phyloP scores from a whole-genome alignment of 2,797 vertebrate species.

The Anableps anableps region DNA sequence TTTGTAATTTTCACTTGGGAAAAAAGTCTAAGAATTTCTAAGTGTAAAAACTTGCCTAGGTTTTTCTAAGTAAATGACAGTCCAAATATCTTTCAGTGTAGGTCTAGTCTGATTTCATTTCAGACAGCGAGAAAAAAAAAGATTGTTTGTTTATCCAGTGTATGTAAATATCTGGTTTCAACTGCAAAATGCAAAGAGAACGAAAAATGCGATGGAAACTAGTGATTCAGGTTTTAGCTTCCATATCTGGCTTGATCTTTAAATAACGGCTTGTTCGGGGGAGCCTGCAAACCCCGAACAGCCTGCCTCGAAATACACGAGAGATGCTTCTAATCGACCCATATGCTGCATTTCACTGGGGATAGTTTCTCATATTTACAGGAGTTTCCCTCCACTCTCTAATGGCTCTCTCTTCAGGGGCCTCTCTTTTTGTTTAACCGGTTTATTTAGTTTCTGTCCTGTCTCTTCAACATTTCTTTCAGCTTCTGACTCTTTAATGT shows the following conservation, averaged over 20 bases:
- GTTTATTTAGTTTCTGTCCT: not conserved
- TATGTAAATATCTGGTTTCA: not conserved
- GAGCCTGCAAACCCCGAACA: constrained; percentile 22
- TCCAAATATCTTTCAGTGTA: too few relatives aligned
- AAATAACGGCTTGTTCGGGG: constrained; percentile 16
- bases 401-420: constrained; percentile 9
- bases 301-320: constrained; percentile 18
- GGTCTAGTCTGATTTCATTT: not conserved
- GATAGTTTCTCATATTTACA: constrained; percentile 45
- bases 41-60: too few relatives aligned
- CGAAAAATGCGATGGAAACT: not conserved
- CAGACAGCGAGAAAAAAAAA: not conserved
- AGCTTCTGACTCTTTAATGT: not conserved
- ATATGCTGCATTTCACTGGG: constrained; percentile 44
- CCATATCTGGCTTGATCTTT: constrained; percentile 20
- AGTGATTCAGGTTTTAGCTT: not conserved
- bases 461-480: not conserved
- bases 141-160: not conserved
- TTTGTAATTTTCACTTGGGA: too few relatives aligned
- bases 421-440: constrained; percentile 19
- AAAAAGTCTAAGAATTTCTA: too few relatives aligned
- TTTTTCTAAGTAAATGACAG: too few relatives aligned
- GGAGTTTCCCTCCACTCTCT: constrained; percentile 9
- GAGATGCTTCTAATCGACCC: constrained; percentile 53
- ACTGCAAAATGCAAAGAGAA: not conserved